Conservation (phyloP, 2,113 vertebrate genomes). For the Salvelinus alpinus region DNA sequence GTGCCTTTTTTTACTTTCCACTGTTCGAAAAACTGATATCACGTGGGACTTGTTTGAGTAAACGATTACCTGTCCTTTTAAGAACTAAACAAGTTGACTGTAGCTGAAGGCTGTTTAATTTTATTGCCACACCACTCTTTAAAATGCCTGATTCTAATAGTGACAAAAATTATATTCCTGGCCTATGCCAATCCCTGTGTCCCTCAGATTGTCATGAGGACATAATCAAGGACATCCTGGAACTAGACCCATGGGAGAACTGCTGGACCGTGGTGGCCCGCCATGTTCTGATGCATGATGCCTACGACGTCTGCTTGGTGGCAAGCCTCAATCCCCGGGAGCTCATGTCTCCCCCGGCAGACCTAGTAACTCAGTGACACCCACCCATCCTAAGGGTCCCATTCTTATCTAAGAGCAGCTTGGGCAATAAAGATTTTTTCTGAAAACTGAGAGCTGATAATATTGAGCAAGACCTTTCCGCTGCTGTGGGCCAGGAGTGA, state of each 20-base stretch:
- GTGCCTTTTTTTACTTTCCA: too few species aligned
- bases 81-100: too few species aligned
- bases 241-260: conserved; percentile 89
- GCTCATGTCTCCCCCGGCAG: conserved; percentile 88
- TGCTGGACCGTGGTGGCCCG: conserved; percentile 87
- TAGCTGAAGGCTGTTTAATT: too few species aligned
- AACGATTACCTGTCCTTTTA: neutral
- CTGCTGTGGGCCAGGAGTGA: neutral
- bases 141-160: too few species aligned
- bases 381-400: neutral
- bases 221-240: conserved; percentile 92
- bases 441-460: too few species aligned
- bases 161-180: neutral
- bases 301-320: conserved; percentile 93
- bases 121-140: too few species aligned
- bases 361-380: conserved; percentile 75
- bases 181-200: conserved; percentile 10
- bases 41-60: neutral
- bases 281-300: conserved; percentile 89
- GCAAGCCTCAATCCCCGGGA: conserved; percentile 91
- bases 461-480: neutral
- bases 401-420: neutral
- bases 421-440: neutral
- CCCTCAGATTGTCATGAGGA: conserved; percentile 88
- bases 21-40: too few species aligned